These are phyloP conservation scores for Aegotheles bennettii DNA, from an alignment of 2,113 vertebrate genomes.

Conservation along the genomic window DNA sequence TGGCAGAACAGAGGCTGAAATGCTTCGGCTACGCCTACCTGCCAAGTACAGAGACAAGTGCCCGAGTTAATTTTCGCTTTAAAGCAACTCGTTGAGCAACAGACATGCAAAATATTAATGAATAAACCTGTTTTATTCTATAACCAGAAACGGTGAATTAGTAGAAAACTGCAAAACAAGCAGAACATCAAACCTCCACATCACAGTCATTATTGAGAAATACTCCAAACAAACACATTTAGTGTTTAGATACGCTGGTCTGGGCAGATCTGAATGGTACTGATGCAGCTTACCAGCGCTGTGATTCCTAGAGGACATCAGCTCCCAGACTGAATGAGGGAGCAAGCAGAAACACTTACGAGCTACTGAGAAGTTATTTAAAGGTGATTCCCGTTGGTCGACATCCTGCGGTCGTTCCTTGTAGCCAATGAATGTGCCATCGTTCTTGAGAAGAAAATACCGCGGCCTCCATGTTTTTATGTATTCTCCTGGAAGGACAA, in stretches of 20 bases:
- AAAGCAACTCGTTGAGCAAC: not conserved
- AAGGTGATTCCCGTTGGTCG: slow-evolving; percentile 91
- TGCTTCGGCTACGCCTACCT: fast-evolving
- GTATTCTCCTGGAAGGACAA: slow-evolving; percentile 84
- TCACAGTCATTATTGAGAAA: not conserved
- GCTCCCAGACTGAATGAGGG: not conserved
- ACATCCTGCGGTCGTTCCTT: slow-evolving; percentile 94
- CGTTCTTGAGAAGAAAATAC: slow-evolving; percentile 94
- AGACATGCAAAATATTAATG: not conserved
- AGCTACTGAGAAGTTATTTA: slow-evolving; percentile 98
- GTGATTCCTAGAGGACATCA: not conserved
- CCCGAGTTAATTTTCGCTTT: not conserved
- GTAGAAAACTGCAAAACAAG: not conserved
- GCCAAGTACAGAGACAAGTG: fast-evolving
- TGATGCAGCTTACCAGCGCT: not conserved
- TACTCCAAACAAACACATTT: not conserved
- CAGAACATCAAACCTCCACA: not conserved
- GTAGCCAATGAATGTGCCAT: slow-evolving; percentile 96
- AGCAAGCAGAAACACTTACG: slow-evolving; percentile 79
- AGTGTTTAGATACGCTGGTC: not conserved
- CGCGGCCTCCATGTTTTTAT: slow-evolving; percentile 97
- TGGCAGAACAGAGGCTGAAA: not conserved
- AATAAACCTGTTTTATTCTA: not conserved
- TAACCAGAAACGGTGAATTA: not conserved
- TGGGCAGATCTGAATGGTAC: not conserved